phyloP scores from a whole-genome alignment of 1,140 invertebrate species.

The Drosophila insularis region DNA sequence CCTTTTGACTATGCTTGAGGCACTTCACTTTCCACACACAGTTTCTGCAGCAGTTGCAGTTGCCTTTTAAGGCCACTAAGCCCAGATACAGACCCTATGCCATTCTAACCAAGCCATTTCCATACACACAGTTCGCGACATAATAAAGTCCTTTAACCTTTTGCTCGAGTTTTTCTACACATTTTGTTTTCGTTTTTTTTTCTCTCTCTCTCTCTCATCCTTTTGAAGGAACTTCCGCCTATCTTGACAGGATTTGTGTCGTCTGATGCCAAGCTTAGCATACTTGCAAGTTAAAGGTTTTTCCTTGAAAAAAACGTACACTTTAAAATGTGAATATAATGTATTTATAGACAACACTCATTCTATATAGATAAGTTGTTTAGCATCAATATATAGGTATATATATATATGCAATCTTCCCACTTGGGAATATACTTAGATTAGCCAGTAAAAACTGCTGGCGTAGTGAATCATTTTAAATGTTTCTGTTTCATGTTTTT shows the following conservation, averaged over 20 bases:
- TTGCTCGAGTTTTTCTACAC: conserved; percentile 47
- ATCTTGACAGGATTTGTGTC: conserved; percentile 37
- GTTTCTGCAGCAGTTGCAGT: conserved; percentile 10
- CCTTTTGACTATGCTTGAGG: not conserved
- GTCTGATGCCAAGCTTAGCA: conserved; percentile 21
- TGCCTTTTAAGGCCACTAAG: conserved; percentile 28
- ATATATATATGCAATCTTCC: not conserved
- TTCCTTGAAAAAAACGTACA: not conserved
- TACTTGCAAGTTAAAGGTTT: conserved; percentile 44
- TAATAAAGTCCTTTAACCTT: conserved; percentile 65
- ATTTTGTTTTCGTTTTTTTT: conserved; percentile 19
- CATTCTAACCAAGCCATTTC: not conserved
- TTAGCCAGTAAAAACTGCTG: conserved; percentile 9
- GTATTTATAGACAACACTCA: conserved; percentile 6
- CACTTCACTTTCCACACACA: conserved; percentile 13
- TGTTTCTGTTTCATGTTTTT: conserved; percentile 11
- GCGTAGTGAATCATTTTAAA: conserved; percentile 27
- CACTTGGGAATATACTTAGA: conserved; percentile 28
- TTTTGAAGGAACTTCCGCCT: conserved; percentile 55
- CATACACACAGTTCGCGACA: conserved; percentile 24
- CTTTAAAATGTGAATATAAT: not conserved
- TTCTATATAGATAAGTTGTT: not conserved
- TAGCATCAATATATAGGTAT: not conserved
- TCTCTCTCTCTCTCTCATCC: conserved; percentile 21
- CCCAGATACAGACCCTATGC: not conserved